Conservation (phyloP, 2,797 vertebrate species). For the Macrochelys suwanniensis region DNA sequence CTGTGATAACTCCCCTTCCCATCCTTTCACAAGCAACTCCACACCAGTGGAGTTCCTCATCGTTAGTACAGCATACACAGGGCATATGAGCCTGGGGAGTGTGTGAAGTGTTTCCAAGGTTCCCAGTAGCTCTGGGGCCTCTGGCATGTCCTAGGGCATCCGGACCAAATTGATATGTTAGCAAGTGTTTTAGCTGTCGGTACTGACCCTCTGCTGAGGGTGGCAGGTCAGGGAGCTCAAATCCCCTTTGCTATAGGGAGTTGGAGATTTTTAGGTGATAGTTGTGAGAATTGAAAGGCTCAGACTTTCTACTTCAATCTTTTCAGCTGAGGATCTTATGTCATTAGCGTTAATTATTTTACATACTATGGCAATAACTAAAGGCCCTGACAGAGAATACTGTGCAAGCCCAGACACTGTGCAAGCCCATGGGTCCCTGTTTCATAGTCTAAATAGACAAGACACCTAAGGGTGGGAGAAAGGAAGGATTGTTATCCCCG, state of each 20-base stretch:
- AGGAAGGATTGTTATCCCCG: background rate
- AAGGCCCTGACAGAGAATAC: background rate
- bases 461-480: background rate
- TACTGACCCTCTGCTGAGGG: background rate
- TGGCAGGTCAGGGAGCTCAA: background rate
- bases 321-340: background rate
- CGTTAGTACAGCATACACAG: background rate
- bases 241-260: too few relatives aligned
- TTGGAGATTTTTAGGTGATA: too few relatives aligned
- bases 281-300: too few relatives aligned
- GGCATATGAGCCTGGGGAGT: background rate
- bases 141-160: background rate
- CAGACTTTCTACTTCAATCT: background rate
- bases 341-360: background rate
- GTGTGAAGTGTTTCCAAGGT: background rate
- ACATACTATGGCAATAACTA: background rate
- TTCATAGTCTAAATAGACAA: background rate
- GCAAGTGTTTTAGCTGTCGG: background rate
- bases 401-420: background rate
- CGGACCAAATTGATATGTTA: background rate
- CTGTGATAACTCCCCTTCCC: background rate
- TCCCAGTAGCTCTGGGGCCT: background rate
- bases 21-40: background rate
- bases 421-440: background rate
- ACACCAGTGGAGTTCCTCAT: background rate